Evolutionary conservation across 2,113 vertebrate genomes (phyloP).

Genomic region (Erythrolamprus reginae): DNA sequence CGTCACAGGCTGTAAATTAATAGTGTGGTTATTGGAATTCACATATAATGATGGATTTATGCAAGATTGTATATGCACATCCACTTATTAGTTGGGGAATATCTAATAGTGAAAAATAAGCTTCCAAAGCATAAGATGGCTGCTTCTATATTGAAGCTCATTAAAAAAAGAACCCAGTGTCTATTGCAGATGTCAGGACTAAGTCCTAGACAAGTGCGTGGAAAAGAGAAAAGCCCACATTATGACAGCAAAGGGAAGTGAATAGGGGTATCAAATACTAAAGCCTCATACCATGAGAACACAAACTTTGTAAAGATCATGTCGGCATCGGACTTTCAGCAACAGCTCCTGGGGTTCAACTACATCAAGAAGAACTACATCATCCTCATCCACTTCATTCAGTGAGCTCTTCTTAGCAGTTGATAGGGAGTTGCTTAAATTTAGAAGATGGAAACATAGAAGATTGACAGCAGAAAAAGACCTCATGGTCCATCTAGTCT

Average conservation of each 20-base stretch:
- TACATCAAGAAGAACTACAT: background rate
- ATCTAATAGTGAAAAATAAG: background rate
- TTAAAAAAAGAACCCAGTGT: background rate
- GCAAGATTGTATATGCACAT: background rate
- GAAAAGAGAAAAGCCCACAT: background rate
- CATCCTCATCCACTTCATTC: background rate
- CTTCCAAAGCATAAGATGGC: background rate
- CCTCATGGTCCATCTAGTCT: no score
- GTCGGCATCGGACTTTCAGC: constrained; percentile 8
- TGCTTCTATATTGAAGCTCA: background rate
- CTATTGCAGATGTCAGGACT: background rate
- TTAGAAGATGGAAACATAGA: no score
- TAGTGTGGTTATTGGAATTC: background rate
- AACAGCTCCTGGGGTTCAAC: background rate
- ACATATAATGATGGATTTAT: background rate
- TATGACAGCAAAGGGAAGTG: background rate
- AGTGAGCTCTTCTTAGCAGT: background rate
- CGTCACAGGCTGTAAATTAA: background rate
- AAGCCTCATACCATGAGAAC: background rate
- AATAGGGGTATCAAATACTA: background rate
- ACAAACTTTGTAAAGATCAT: background rate
- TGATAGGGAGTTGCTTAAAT: background rate
- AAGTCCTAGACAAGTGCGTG: accelerated
- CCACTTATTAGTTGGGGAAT: background rate
- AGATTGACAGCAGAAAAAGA: no score